A percentile compares a stretch with the other conserved stretches of the same genome.
These are phyloP conservation scores for Leuciscus waleckii DNA, from an alignment of 2,797 vertebrate genomes.

Conservation along the genomic window DNA sequence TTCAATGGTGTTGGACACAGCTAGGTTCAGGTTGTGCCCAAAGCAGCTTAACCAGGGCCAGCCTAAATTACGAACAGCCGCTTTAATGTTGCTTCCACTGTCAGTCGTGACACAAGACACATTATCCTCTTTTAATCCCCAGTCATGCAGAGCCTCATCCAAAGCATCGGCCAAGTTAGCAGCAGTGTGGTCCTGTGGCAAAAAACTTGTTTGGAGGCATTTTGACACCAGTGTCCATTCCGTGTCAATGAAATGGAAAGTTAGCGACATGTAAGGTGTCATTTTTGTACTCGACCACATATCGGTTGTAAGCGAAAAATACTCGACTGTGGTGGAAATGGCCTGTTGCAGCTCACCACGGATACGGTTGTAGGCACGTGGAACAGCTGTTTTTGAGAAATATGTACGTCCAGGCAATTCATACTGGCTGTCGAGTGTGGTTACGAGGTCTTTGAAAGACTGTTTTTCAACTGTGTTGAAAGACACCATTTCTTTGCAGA, in stretches of 20 bases:
- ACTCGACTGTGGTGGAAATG: not conserved
- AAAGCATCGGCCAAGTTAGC: slow-evolving; percentile 3
- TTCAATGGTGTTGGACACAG: slow-evolving; percentile 9
- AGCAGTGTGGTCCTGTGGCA: slow-evolving; percentile 17
- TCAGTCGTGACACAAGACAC: slow-evolving; percentile 22
- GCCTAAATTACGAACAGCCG: not conserved
- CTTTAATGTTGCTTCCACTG: slow-evolving; percentile 16
- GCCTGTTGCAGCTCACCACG: not conserved
- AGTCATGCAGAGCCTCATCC: not conserved
- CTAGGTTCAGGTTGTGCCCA: slow-evolving; percentile 32
- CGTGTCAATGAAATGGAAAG: slow-evolving; percentile 18
- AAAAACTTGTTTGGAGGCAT: not conserved
- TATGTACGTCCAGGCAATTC: not conserved
- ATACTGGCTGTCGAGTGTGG: too few species aligned
- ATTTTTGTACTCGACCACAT: slow-evolving; percentile 19
- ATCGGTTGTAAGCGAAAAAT: slow-evolving; percentile 14
- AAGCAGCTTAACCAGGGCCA: slow-evolving; percentile 35
- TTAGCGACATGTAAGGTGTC: slow-evolving; percentile 36
- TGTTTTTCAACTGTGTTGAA: too few species aligned
- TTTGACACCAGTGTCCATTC: slow-evolving; percentile 1
- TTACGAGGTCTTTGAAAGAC: too few species aligned
- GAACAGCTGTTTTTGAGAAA: not conserved
- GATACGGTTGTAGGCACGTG: not conserved
- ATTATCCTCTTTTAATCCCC: not conserved
- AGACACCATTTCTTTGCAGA: too few species aligned